Evolutionary conservation across 2,797 vertebrate species (phyloP).

Genomic region (Rachycentron canadum): DNA sequence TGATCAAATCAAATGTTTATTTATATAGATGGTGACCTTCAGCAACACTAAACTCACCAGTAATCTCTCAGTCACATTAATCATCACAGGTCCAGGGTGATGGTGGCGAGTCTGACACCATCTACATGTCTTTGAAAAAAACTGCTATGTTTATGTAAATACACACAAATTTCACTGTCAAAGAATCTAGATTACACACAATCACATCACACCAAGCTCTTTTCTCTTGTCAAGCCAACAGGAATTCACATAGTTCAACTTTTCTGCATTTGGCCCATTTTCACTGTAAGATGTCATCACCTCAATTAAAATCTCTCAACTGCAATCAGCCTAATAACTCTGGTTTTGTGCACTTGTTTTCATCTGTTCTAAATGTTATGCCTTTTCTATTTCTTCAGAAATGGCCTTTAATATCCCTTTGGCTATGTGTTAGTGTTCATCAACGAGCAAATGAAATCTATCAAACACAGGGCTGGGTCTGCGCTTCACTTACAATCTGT

Average conservation of each 20-base stretch:
- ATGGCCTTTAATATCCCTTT: neutral
- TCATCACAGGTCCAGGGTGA: neutral
- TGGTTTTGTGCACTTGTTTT: slow-evolving; percentile 10
- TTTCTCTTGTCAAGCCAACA: neutral
- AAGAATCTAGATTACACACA: neutral
- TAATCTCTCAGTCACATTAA: neutral
- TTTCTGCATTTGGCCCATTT: slow-evolving; percentile 12
- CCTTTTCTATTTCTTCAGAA: neutral
- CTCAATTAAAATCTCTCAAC: slow-evolving; percentile 52
- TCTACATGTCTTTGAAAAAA: slow-evolving; percentile 7
- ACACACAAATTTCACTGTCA: too few species aligned
- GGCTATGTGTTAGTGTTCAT: slow-evolving; percentile 5
- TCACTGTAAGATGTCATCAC: slow-evolving; percentile 8
- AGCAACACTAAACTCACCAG: neutral
- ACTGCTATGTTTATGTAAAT: too few species aligned
- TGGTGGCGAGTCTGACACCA: neutral
- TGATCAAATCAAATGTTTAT: neutral
- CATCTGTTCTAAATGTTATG: neutral
- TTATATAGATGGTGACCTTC: slow-evolving; percentile 22
- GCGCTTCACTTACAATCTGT: neutral
- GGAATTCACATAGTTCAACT: neutral
- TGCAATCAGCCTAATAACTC: neutral
- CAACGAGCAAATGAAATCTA: slow-evolving; percentile 8
- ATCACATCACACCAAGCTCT: neutral
- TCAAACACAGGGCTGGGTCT: neutral